A percentile compares a stretch with the other conserved stretches of the same genome.
phyloP scores from a whole-genome alignment of 2,888 invertebrate species.

The Mactromeris polynyma region DNA sequence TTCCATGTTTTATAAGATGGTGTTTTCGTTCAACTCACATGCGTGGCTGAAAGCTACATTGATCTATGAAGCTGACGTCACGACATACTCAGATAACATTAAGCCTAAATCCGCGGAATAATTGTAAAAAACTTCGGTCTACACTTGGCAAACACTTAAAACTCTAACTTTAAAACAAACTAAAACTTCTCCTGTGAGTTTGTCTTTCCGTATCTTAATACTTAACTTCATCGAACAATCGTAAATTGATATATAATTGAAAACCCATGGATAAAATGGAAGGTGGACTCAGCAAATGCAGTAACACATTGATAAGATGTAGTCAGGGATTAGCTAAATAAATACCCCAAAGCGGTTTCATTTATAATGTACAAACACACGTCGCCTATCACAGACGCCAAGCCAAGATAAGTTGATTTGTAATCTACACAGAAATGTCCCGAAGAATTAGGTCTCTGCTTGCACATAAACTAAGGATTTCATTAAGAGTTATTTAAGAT shows the following conservation, averaged over 20 bases:
- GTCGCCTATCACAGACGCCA: constrained; percentile 6
- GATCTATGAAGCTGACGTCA: background rate
- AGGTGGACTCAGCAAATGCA: background rate
- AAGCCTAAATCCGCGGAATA: background rate
- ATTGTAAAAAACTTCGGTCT: background rate
- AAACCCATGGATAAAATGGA: background rate
- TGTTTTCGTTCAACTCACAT: too few species aligned
- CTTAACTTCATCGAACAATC: constrained; percentile 23
- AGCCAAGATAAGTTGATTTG: constrained; percentile 18
- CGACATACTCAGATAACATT: background rate
- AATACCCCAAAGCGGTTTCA: constrained; percentile 29
- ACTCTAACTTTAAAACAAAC: constrained; percentile 23
- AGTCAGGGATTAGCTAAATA: constrained; percentile 24
- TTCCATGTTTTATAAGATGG: too few species aligned
- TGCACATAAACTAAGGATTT: background rate
- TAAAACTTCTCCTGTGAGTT: background rate
- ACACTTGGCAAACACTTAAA: constrained; percentile 20
- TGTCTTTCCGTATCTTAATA: constrained; percentile 31
- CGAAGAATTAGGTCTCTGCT: background rate
- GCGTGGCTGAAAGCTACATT: background rate
- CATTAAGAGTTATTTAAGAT: background rate
- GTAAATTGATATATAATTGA: constrained; percentile 28
- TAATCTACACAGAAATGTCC: background rate
- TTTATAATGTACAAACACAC: constrained; percentile 27
- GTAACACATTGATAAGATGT: constrained; percentile 43